Percentiles rank a stretch among this genome's conserved stretches.
phyloP scores from a whole-genome alignment of 2,888 invertebrate genomes.

The Scaptomyza cyrtandrae region DNA sequence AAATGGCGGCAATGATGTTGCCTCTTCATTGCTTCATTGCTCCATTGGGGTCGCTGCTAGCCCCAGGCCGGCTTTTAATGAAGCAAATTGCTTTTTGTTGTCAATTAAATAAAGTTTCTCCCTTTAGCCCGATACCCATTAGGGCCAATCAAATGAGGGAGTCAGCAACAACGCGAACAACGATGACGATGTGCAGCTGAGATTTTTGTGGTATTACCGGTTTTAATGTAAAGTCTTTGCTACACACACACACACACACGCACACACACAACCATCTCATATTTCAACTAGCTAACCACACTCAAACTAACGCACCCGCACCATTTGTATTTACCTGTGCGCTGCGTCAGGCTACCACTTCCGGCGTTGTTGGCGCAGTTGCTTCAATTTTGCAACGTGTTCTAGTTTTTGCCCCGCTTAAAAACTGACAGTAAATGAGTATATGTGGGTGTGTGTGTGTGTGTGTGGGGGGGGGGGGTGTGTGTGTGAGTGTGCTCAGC shows the following conservation, averaged over 20 bases:
- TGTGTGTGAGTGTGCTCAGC: conserved; percentile 42
- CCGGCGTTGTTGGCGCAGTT: conserved; percentile 51
- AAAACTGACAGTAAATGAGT: conserved; percentile 51
- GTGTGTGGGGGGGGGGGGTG: conserved; percentile 32
- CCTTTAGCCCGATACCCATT: conserved; percentile 61
- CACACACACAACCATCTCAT: conserved; percentile 13
- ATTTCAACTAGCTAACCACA: conserved; percentile 27
- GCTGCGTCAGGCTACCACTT: conserved; percentile 56
- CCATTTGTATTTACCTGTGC: conserved; percentile 20
- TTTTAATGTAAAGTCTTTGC: conserved; percentile 52
- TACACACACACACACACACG: neutral
- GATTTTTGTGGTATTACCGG: conserved; percentile 58
- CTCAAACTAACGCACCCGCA: neutral
- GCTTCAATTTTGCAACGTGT: conserved; percentile 39
- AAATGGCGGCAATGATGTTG: conserved; percentile 36
- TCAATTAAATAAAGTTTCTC: conserved; percentile 79
- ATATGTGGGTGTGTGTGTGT: conserved; percentile 30
- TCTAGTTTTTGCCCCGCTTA: conserved; percentile 52
- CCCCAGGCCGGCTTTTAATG: conserved; percentile 72
- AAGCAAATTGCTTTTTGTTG: conserved; percentile 80
- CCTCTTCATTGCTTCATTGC: conserved; percentile 4
- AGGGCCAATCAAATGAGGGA: conserved; percentile 66
- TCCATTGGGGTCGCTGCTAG: conserved; percentile 54
- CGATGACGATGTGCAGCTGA: conserved; percentile 23
- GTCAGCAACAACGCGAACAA: conserved; percentile 3